Percentiles rank a stretch among this genome's conserved stretches.
These are phyloP conservation scores for Drosophila pallidifrons DNA, from an alignment of 1,140 invertebrate genomes.

Conservation along the genomic window DNA sequence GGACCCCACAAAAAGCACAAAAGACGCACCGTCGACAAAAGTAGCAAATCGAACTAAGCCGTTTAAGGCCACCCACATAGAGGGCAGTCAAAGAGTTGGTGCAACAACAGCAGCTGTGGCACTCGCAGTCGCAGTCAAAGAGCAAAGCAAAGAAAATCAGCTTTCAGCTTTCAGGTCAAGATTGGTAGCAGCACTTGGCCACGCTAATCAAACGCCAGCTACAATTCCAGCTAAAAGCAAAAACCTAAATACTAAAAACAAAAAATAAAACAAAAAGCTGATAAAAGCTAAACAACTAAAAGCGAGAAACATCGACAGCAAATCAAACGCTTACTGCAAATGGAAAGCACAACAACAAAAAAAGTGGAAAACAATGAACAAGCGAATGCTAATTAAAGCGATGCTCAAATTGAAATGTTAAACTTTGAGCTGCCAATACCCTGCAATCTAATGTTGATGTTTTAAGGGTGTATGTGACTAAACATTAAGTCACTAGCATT, in stretches of 20 bases:
- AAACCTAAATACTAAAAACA: conserved; percentile 39
- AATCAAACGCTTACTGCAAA: conserved; percentile 54
- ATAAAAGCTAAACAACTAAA: conserved; percentile 45
- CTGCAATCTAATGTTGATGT: conserved; percentile 12
- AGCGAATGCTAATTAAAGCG: conserved; percentile 79
- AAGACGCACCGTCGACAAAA: conserved; percentile 48
- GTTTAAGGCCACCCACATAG: conserved; percentile 77
- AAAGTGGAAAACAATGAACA: conserved; percentile 73
- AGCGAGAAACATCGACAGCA: conserved; percentile 52
- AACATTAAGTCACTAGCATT: too few relatives aligned
- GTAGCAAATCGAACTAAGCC: conserved; percentile 75
- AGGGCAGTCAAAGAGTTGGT: conserved; percentile 28
- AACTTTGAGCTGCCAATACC: conserved; percentile 61
- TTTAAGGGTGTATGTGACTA: conserved; percentile 2
- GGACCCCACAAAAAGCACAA: conserved; percentile 39
- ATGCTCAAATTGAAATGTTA: conserved; percentile 82
- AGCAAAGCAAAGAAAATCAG: conserved; percentile 53
- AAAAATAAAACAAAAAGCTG: conserved; percentile 33
- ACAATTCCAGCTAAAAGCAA: conserved; percentile 48
- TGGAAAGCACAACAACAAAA: conserved; percentile 40
- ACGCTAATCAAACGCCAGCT: conserved; percentile 69
- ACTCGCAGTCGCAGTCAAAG: conserved; percentile 44
- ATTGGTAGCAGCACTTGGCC: conserved; percentile 62
- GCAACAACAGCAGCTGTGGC: conserved; percentile 5
- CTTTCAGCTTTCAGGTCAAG: conserved; percentile 60